Evolutionary conservation across 2,888 invertebrate genomes (phyloP), one percentile per base, ranked within the genome.

Genomic region (Drosophila nr. fundita): DNA sequence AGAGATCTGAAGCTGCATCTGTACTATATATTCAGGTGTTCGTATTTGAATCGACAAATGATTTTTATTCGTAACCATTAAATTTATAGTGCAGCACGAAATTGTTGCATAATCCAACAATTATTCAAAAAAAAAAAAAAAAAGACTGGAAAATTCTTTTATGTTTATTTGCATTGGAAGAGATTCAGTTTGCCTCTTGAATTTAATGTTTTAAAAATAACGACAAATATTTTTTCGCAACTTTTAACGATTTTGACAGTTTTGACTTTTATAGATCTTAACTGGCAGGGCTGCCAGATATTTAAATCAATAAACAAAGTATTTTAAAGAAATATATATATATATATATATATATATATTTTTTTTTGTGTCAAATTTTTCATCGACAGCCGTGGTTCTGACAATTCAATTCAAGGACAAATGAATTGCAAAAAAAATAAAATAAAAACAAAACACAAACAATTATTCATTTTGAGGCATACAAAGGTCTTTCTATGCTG

Each of bases 351-450:
- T 38, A 36, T n/a, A 21, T 21, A 21, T 42, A 32, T 18, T 11
- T 40, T 50, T 34, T 68, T 72, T 65, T 36, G 53, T n/a, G n/a
- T n/a, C 48, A 68, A 36, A 60, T 59, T 68, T 75, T 59, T 70
- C 83, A 87, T 82, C 61, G 73, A 68, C 54, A 76, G 65, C 87
- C 90, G 62, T 87, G 87, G 90, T 90, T 87, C 69, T 90, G 90
- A 90, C 87, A 87, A 87, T 83, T 81, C 62, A 76, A 85, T 70
- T 76, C 81, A 86, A 85, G 89, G 87, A 78, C 73, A 86, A 10
- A 83, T 63, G 70, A 76, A 83, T 86, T 80, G 87, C 67, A 29
- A 68, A 73, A 76, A 32, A 11, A 2, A 8, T 15, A 61, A 72
- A 76, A 67, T 60, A 70, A 15, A 45, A 45, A 4, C 66, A 71